Evolutionary conservation across 2,888 invertebrate species (phyloP).

Genomic region (Anorthoa munda): DNA sequence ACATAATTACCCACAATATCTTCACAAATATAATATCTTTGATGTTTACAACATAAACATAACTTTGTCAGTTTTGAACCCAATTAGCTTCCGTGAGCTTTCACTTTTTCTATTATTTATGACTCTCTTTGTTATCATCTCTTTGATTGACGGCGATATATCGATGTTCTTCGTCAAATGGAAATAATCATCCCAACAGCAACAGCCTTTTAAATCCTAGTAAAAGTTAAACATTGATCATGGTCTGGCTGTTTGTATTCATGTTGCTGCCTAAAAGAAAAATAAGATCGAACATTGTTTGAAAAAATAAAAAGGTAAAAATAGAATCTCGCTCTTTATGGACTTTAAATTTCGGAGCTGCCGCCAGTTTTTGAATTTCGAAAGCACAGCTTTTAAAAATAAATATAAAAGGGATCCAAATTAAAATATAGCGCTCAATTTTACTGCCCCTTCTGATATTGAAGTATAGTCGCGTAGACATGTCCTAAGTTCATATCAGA

Average conservation of each 20-base stretch:
- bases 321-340: no score
- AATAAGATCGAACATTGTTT: neutral
- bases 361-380: neutral
- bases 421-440: neutral
- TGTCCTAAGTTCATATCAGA: neutral
- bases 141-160: constrained; percentile 52
- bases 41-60: constrained; percentile 12
- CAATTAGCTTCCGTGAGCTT: constrained; percentile 69
- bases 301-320: neutral
- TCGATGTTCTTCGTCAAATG: constrained; percentile 24
- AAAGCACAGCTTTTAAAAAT: neutral
- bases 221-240: constrained; percentile 22
- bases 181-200: constrained; percentile 26
- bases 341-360: neutral
- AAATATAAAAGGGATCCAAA: neutral
- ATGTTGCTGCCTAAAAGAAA: neutral
- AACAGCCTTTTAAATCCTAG: neutral
- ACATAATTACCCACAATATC: neutral
- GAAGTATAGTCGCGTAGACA: constrained; percentile 16
- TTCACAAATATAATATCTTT: neutral
- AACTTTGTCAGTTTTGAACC: constrained; percentile 38
- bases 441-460: neutral
- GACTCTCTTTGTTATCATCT: constrained; percentile 51
- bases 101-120: constrained; percentile 66
- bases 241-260: neutral